Conservation (phyloP, 1,140 invertebrate genomes). For the Hycleus phaleratus region DNA sequence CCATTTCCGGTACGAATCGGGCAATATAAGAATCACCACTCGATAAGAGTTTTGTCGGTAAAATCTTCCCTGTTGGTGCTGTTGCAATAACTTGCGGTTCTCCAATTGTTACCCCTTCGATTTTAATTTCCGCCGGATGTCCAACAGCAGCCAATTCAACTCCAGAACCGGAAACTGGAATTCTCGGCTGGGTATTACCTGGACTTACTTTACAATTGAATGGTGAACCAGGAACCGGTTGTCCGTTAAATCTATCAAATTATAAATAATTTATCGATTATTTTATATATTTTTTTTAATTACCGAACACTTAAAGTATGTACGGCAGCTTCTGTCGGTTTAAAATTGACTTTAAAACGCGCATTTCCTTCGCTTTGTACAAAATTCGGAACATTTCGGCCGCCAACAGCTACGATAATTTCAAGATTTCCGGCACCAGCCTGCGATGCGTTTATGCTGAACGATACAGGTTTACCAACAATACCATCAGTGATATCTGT, state of each 20-base stretch:
- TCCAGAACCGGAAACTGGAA: constrained; percentile 50
- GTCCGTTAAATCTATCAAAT: constrained; percentile 79
- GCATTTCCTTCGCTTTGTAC: constrained; percentile 97
- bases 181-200: constrained; percentile 42
- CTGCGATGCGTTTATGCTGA: constrained; percentile 75
- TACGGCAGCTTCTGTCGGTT: constrained; percentile 82
- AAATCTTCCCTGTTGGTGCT: constrained; percentile 67
- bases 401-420: constrained; percentile 96
- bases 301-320: constrained; percentile 74
- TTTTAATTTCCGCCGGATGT: constrained; percentile 47
- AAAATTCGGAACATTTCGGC: constrained; percentile 96
- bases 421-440: constrained; percentile 90
- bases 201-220: constrained; percentile 72
- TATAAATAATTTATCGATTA: not conserved
- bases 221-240: constrained; percentile 87
- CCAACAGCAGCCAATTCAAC: constrained; percentile 52
- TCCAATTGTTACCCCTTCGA: constrained; percentile 46
- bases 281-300: not conserved
- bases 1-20: constrained; percentile 72
- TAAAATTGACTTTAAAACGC: constrained; percentile 93
- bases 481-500: constrained; percentile 83
- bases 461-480: constrained; percentile 86
- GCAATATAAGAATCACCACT: constrained; percentile 62
- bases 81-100: constrained; percentile 65
- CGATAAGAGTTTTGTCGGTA: constrained; percentile 56